phyloP scores from a whole-genome alignment of 2,888 invertebrate genomes.

The Lycaena phlaeas region DNA sequence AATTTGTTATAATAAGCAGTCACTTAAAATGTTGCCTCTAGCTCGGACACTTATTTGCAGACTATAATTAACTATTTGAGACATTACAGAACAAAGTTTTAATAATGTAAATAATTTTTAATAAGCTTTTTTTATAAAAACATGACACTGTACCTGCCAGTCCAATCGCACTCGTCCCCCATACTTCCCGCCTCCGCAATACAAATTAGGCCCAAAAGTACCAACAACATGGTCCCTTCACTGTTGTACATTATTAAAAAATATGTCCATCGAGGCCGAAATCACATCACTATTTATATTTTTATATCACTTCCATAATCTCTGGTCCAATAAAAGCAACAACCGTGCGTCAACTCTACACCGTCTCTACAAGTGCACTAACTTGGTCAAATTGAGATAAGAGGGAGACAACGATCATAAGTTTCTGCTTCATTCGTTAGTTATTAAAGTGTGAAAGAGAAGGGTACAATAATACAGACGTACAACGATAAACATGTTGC shows the following conservation, averaged over 20 bases:
- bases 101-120: too few relatives aligned
- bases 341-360: constrained; percentile 21
- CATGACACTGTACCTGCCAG: constrained; percentile 73
- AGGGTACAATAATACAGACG: constrained; percentile 26
- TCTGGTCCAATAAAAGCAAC: constrained; percentile 31
- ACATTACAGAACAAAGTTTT: too few relatives aligned
- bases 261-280: constrained; percentile 26
- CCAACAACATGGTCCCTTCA: constrained; percentile 45
- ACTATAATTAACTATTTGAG: too few relatives aligned
- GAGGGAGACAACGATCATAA: constrained; percentile 25
- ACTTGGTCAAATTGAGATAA: constrained; percentile 18
- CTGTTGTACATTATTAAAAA: constrained; percentile 35
- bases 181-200: constrained; percentile 70
- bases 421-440: constrained; percentile 13
- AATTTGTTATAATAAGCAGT: too few relatives aligned
- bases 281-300: constrained; percentile 26
- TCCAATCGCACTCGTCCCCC: constrained; percentile 81
- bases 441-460: constrained; percentile 33
- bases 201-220: constrained; percentile 47
- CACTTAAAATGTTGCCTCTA: too few relatives aligned
- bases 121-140: constrained; percentile 8
- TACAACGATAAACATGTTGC: constrained; percentile 19
- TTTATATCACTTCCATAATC: constrained; percentile 25
- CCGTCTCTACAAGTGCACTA: constrained; percentile 36
- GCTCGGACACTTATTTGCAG: too few relatives aligned